Conservation (phyloP, 2,113 vertebrate species). For the Pangasianodon hypophthalmus region DNA sequence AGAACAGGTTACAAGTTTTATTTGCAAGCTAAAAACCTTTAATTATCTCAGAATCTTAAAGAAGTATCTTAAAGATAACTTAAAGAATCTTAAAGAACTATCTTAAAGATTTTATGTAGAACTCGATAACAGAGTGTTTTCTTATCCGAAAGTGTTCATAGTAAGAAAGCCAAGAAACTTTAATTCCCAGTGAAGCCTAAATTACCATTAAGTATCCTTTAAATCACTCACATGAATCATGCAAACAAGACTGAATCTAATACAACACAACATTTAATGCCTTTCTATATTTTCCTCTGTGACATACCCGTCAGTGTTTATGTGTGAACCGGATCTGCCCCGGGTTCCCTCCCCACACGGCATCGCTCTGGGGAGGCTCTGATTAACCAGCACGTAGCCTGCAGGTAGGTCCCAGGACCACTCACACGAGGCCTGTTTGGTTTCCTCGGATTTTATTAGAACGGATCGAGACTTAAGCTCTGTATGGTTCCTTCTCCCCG, state of each 20-base stretch:
- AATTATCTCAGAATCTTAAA: background rate
- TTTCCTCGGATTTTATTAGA: conserved; percentile 79
- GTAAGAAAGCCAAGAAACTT: background rate
- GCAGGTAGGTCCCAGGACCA: conserved; percentile 70
- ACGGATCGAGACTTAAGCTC: conserved; percentile 76
- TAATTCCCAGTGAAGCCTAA: background rate
- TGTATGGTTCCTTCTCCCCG: conserved; percentile 70
- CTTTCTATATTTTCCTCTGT: background rate
- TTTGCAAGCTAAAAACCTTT: background rate
- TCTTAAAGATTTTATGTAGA: background rate
- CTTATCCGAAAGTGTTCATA: background rate
- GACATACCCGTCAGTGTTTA: background rate
- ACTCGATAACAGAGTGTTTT: background rate
- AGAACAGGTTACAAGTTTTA: background rate
- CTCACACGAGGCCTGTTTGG: conserved; percentile 68
- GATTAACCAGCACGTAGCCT: conserved; percentile 69
- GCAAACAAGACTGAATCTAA: background rate
- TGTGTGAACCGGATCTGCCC: background rate
- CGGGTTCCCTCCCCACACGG: background rate
- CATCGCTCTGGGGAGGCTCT: conserved; percentile 42
- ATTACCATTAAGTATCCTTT: background rate
- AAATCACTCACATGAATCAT: background rate
- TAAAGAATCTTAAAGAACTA: no score
- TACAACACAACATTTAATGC: background rate
- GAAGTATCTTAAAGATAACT: background rate